Percentiles rank a stretch among this genome's conserved stretches.
Conservation (phyloP, 1,140 invertebrate species). For the Ips nitidus region DNA sequence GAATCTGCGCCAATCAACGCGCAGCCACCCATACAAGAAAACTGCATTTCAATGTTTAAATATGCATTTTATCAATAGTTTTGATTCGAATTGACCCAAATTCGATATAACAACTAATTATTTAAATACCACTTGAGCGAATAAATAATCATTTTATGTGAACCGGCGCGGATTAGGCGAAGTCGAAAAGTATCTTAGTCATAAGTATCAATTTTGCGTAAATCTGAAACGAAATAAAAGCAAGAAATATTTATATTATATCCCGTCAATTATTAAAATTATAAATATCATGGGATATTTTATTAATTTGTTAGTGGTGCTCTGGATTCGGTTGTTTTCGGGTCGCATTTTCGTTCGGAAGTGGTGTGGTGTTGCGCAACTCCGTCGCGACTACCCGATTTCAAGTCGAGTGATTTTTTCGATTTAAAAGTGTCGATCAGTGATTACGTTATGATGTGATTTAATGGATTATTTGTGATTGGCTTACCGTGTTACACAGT, state of each 20-base stretch:
- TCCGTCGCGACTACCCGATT: background rate
- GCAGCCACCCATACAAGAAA: slow-evolving; percentile 20
- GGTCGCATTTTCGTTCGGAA: background rate
- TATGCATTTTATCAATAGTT: slow-evolving; percentile 38
- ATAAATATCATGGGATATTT: slow-evolving; percentile 50
- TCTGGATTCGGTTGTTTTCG: slow-evolving; percentile 29
- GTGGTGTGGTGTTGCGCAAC: background rate
- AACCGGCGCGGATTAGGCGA: slow-evolving; percentile 26
- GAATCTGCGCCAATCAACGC: no score
- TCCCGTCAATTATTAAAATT: slow-evolving; percentile 46
- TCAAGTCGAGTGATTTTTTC: background rate
- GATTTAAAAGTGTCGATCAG: background rate
- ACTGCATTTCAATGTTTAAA: slow-evolving; percentile 34
- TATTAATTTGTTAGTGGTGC: slow-evolving; percentile 47
- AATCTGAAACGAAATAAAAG: slow-evolving; percentile 47
- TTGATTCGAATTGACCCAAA: slow-evolving; percentile 49
- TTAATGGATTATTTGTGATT: no score
- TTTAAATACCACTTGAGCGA: slow-evolving; percentile 39
- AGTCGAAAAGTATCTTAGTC: slow-evolving; percentile 30
- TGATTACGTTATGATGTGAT: no score
- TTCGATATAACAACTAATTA: slow-evolving; percentile 44
- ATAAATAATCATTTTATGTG: slow-evolving; percentile 42
- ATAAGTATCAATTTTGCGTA: slow-evolving; percentile 48
- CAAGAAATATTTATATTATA: slow-evolving; percentile 44
- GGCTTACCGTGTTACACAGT: no score